Evolutionary conservation across 2,797 vertebrate genomes (phyloP).

Genomic region (Microctenopoma lineatum): DNA sequence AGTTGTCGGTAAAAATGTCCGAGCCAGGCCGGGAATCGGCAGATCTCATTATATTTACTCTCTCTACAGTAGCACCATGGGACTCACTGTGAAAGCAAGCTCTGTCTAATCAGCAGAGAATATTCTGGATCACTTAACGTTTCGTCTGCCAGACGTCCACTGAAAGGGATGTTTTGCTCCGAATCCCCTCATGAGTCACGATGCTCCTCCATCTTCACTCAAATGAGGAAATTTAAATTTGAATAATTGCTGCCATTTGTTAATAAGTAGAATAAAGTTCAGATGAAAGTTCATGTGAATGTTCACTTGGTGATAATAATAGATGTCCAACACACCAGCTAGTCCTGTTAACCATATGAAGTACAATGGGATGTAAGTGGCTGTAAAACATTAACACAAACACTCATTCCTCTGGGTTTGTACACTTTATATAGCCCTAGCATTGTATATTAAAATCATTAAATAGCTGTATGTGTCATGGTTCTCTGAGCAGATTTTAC

Average conservation of each 20-base stretch:
- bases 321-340: neutral
- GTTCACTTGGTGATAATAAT: constrained; percentile 35
- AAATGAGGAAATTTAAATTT: constrained; percentile 52
- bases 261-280: constrained; percentile 34
- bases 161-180: constrained; percentile 52
- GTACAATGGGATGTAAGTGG: constrained; percentile 35
- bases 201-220: constrained; percentile 19
- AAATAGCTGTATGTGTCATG: constrained; percentile 38
- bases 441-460: constrained; percentile 36
- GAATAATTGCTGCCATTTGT: constrained; percentile 48
- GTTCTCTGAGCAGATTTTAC: constrained; percentile 42
- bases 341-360: constrained; percentile 19
- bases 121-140: constrained; percentile 58
- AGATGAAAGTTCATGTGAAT: constrained; percentile 29
- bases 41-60: constrained; percentile 63
- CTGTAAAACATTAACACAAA: constrained; percentile 17
- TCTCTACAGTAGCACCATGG: constrained; percentile 45
- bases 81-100: constrained; percentile 68
- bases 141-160: constrained; percentile 40
- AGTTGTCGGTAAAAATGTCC: constrained; percentile 62
- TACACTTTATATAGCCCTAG: constrained; percentile 40
- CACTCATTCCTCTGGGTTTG: constrained; percentile 10
- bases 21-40: constrained; percentile 25
- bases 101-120: constrained; percentile 72
- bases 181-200: constrained; percentile 57